These are phyloP conservation scores for Pluvianellus socialis DNA, from an alignment of 2,113 vertebrate species.

Conservation along the genomic window DNA sequence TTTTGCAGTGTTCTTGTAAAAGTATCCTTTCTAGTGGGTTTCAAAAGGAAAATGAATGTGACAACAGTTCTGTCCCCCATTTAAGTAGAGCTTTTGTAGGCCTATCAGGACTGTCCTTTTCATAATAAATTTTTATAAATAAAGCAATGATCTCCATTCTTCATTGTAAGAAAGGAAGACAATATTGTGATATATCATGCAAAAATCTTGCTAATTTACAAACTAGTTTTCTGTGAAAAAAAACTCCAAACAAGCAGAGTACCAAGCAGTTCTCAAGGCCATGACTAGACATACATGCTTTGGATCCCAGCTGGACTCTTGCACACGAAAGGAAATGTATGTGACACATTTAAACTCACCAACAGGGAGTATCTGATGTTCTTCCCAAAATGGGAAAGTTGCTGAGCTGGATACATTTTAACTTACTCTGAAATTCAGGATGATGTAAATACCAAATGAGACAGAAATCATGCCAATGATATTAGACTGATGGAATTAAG, in stretches of 20 bases:
- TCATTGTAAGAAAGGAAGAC: not conserved
- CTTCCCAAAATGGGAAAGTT: slow-evolving; percentile 19
- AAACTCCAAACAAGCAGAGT: not conserved
- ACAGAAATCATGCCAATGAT: not conserved
- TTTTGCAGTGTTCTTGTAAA: not conserved
- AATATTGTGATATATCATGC: not conserved
- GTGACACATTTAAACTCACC: not conserved
- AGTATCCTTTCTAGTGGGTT: not conserved
- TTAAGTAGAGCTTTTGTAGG: not conserved
- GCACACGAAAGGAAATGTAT: slow-evolving; percentile 6
- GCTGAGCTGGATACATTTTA: slow-evolving; percentile 9
- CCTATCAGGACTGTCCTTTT: not conserved
- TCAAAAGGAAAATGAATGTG: not conserved
- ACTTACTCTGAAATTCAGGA: slow-evolving; percentile 5
- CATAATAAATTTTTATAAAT: not conserved
- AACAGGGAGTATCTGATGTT: not conserved
- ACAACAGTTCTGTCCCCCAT: not conserved
- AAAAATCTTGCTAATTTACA: not conserved
- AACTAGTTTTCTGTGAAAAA: not conserved
- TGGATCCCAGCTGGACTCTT: not conserved
- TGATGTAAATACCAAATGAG: not conserved
- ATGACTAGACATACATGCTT: not conserved
- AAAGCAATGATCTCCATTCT: not conserved
- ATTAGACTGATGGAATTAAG: not conserved
- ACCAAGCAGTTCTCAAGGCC: not conserved